Evolutionary conservation across 2,113 vertebrate species (phyloP).

Genomic region (Oreochromis niloticus): DNA sequence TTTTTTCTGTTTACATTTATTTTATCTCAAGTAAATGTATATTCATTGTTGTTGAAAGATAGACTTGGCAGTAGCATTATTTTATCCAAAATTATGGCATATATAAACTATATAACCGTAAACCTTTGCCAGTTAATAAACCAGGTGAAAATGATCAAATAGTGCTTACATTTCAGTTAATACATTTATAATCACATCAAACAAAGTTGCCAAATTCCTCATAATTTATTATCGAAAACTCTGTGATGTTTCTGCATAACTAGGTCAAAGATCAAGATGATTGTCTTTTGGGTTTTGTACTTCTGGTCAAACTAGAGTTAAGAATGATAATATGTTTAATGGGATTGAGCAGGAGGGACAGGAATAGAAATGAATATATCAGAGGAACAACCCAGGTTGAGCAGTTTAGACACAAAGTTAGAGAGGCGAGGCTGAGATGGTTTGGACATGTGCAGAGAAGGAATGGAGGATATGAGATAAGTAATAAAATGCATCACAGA

Average conservation of each 20-base stretch:
- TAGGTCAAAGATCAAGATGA: background rate
- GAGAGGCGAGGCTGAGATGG: background rate
- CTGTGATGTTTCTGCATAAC: background rate
- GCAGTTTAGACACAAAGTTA: background rate
- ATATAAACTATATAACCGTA: background rate
- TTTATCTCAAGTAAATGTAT: background rate
- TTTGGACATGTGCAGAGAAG: background rate
- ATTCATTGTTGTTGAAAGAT: rapidly evolving
- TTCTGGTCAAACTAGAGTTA: background rate
- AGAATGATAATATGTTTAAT: background rate
- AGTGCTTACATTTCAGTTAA: rapidly evolving
- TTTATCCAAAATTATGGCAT: background rate
- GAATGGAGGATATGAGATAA: background rate
- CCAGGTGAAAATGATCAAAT: background rate
- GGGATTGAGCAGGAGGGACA: background rate
- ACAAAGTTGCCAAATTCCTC: background rate
- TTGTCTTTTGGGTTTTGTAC: background rate
- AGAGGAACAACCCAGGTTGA: background rate
- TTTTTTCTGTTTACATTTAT: background rate
- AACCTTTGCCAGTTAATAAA: background rate
- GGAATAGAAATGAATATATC: background rate
- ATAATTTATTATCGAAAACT: background rate
- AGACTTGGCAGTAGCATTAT: background rate
- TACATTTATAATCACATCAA: background rate
- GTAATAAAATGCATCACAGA: background rate